phyloP scores from a whole-genome alignment of 2,797 vertebrate species.

The Pyrocephalus nanus region DNA sequence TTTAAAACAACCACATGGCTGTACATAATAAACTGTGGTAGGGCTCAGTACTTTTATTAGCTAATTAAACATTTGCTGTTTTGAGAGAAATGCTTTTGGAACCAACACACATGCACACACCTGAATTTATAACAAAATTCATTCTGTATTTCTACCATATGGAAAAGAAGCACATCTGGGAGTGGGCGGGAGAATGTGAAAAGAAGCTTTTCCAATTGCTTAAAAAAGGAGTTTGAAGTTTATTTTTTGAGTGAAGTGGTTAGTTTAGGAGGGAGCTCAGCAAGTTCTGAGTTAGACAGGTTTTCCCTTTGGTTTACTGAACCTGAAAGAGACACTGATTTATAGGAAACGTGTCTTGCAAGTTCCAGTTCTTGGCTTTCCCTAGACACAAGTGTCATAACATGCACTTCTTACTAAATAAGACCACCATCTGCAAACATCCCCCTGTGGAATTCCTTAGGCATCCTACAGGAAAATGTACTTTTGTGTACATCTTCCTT shows the following conservation, averaged over 20 bases:
- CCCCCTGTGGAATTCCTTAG: constrained; percentile 11
- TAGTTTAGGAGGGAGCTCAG: constrained; percentile 19
- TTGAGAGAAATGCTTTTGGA: constrained; percentile 33
- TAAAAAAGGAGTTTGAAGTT: constrained; percentile 29
- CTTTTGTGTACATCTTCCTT: background rate
- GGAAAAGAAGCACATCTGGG: constrained; percentile 39
- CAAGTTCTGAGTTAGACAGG: constrained; percentile 5
- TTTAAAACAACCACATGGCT: constrained; percentile 56
- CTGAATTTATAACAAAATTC: constrained; percentile 40
- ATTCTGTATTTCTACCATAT: constrained; percentile 23
- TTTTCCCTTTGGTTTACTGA: constrained; percentile 46
- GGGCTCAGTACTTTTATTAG: constrained; percentile 54
- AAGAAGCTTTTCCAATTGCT: constrained; percentile 32
- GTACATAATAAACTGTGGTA: constrained; percentile 60
- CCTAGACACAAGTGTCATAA: constrained; percentile 35
- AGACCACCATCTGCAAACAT: constrained; percentile 49
- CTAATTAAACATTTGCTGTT: constrained; percentile 28
- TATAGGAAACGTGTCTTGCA: constrained; percentile 39
- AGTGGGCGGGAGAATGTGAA: background rate
- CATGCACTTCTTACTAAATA: constrained; percentile 43
- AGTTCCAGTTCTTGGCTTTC: constrained; percentile 66
- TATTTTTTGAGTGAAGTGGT: constrained; percentile 17
- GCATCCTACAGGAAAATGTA: constrained; percentile 27
- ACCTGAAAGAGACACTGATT: constrained; percentile 56
- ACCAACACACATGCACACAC: background rate